Base-by-base conservation (phyloP, 2,888 invertebrate genomes). In the Amphipyra tragopoginis region DNA sequence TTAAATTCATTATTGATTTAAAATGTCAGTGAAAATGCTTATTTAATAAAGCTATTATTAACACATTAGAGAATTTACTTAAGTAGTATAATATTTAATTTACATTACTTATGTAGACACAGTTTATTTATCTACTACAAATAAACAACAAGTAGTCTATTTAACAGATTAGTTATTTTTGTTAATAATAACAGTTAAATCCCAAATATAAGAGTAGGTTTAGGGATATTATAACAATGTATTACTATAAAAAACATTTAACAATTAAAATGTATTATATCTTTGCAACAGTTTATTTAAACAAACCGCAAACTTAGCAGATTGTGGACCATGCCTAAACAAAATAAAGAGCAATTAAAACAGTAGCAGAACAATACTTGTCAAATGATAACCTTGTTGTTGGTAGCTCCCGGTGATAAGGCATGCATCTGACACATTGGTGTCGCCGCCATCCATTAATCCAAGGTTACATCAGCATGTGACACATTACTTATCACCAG, bases 401-500 rank as follows among this genome's bases (percentile, higher is more conserved):
- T 58, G 60, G 48, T 47, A 55, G 61, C 59, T 64, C 49, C 14
- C 15, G 38, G 53, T 78, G 84, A 84, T 85, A 85, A 81, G 54
- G 50, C 76, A 76, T 72, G 72, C 66, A 56, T 52, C 58, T 73
- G 72, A 75, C 71, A 63, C 65, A 74, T 75, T 64, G 61, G 70
- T 73, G 74, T 56, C 50, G 15, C 40, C 54, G 60, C 50, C 53
- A 66, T 61, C 62, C 72, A 74, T 77, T 78, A 79, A 77, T 76
- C 64, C 81, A 82, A 82, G 84, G 83, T 76, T 74, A 59, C 33
- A 10, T 56, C 45, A 57, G 29, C 39, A 55, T 54, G 51, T 48
- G 42, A 26, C 47, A 64, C 48, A 61, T 38, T 13, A 45, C 45
- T 72, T 55, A 76, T 75, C 68, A 29, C 29, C 49, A 39, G 15